Conservation (phyloP, 2,888 invertebrate genomes). For the Salticus scenicus region DNA sequence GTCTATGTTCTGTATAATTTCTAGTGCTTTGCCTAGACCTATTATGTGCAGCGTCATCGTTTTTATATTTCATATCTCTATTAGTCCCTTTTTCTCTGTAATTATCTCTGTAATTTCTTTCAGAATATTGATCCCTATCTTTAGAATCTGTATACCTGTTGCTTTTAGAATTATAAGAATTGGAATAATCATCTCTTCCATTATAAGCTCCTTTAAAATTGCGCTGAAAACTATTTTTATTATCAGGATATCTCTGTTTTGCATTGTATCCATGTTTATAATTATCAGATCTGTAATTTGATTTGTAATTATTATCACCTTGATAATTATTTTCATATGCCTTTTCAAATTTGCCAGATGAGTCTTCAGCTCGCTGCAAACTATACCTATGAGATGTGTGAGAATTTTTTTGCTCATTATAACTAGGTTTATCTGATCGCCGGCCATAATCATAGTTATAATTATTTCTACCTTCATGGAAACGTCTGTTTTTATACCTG, state of each 20-base stretch:
- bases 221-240: not conserved
- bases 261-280: not conserved
- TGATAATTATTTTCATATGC: not conserved
- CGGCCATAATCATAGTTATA: not conserved
- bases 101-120: not conserved
- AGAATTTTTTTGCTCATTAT: not conserved
- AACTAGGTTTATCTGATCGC: not conserved
- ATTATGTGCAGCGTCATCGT: not conserved
- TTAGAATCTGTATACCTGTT: not conserved
- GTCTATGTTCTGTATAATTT: not conserved
- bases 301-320: not conserved
- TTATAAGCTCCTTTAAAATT: not conserved
- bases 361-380: not conserved
- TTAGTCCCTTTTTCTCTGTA: not conserved
- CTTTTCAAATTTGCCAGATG: not conserved
- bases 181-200: not conserved
- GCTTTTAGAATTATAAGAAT: not conserved
- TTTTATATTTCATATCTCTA: not conserved
- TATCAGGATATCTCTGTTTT: not conserved
- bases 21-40: not conserved
- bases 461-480: constrained; percentile 6
- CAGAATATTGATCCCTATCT: not conserved
- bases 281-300: not conserved
- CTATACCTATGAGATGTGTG: not conserved
- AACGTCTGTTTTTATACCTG: constrained; percentile 1